Evolutionary conservation across 1,140 invertebrate species (phyloP).

Genomic region (Caenorhabditis elegans): DNA sequence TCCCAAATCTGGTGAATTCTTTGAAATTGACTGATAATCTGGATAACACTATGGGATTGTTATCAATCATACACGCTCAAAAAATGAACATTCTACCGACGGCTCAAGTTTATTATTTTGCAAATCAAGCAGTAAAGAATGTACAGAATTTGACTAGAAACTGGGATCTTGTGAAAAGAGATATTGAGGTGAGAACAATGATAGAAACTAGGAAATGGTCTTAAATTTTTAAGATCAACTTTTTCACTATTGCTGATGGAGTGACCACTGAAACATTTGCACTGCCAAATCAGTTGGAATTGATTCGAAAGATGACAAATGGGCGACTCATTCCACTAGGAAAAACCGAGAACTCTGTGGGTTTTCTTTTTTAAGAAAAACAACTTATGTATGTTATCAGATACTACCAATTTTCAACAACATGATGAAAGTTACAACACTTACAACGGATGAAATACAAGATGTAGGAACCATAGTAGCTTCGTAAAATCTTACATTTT

Average conservation of each 20-base stretch:
- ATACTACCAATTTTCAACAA: background rate
- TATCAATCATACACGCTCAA: background rate
- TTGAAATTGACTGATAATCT: background rate
- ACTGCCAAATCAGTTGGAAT: background rate
- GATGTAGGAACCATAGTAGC: background rate
- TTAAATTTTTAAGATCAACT: background rate
- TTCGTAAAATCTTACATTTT: background rate
- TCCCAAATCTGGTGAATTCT: background rate
- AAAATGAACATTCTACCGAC: conserved; percentile 6
- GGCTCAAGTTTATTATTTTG: conserved; percentile 7
- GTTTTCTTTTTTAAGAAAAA: background rate
- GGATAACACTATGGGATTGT: background rate
- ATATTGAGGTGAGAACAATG: background rate
- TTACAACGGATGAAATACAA: background rate
- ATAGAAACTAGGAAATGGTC: background rate
- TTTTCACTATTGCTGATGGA: conserved; percentile 5
- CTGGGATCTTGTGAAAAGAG: background rate
- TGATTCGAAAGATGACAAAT: background rate
- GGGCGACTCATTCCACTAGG: background rate
- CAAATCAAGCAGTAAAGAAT: conserved; percentile 18
- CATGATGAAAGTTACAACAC: background rate
- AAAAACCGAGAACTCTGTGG: background rate
- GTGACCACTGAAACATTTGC: background rate
- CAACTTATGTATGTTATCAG: background rate
- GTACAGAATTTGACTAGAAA: background rate